Conservation (phyloP, 2,113 vertebrate genomes). For the Ammodytes marinus region DNA sequence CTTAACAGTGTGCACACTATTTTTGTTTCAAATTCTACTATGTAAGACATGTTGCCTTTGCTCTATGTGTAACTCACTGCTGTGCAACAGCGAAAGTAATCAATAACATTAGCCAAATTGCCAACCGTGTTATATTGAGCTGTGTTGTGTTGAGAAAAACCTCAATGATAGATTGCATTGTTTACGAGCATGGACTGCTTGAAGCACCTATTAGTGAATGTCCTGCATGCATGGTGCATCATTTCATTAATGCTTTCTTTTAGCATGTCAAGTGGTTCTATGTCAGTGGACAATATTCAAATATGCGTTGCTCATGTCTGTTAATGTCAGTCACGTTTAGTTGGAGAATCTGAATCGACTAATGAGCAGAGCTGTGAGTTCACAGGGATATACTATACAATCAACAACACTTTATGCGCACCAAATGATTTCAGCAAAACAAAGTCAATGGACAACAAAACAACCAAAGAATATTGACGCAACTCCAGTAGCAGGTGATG, state of each 20-base stretch:
- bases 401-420: background rate
- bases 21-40: background rate
- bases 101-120: background rate
- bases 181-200: background rate
- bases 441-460: background rate
- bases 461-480: background rate
- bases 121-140: background rate
- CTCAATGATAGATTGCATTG: background rate
- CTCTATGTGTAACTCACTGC: background rate
- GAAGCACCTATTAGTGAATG: conserved; percentile 21
- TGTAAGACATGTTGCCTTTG: background rate
- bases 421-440: background rate
- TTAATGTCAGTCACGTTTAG: background rate
- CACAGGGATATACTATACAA: background rate
- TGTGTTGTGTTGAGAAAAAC: background rate
- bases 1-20: background rate
- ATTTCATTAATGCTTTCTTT: conserved; percentile 38
- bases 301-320: background rate
- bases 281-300: background rate
- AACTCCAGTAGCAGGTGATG: background rate
- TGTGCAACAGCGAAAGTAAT: background rate
- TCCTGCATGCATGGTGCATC: background rate
- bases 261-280: background rate
- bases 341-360: background rate
- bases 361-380: background rate